Base-by-base conservation (phyloP, 2,888 invertebrate species). In the Metopia argyrocephala region DNA sequence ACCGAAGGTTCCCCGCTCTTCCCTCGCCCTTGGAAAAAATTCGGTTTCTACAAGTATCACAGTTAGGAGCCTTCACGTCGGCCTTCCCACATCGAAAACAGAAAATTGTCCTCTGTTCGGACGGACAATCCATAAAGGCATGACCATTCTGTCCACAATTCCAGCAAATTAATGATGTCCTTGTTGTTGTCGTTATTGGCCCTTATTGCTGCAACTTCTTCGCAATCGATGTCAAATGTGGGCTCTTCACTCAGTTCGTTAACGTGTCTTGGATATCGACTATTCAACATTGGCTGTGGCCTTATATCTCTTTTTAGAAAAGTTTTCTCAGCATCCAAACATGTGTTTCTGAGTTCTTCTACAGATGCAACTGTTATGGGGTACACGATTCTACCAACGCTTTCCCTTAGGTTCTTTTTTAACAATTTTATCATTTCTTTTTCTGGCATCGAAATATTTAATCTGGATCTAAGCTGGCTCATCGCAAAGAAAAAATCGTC, bases 31-130 rank as follows among this genome's bases (percentile, higher is more conserved):
- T n/a, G n/a, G n/a, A n/a, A n/a, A n/a, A 2, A 5, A 1, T 1
- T 12, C 61, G n/a, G 78, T 66, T 78, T 71, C 64, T 73, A 27
- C 74, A 79, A 5, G 64, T 74, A 18, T 20, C 38, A 54, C 73
- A 78, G 18, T 48, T 46, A 1, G 62, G 61, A 9, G 62, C 27
- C 5, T 57, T 64, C 20, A 74, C 64, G 1, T 56, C 78, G 1
- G 48, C 48, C 0, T 56, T 15, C 15, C 78, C 74, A 21, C 78
- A 73, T 1, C 57, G 54, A 27, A 25, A 73, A 62, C 78, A 73
- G 57, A 68, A 73, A 28, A 56, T 23, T 5, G 23, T 23, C 6
- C 65, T 59, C 28, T 61, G 78, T 3, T 45, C 27, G 2, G 68
- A 69, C 1, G 62, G 7, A 21, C 71, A 70, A n/a, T 76, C 31